These are phyloP conservation scores for Oeneis ivallda DNA, from an alignment of 2,888 invertebrate species.

Conservation along the genomic window DNA sequence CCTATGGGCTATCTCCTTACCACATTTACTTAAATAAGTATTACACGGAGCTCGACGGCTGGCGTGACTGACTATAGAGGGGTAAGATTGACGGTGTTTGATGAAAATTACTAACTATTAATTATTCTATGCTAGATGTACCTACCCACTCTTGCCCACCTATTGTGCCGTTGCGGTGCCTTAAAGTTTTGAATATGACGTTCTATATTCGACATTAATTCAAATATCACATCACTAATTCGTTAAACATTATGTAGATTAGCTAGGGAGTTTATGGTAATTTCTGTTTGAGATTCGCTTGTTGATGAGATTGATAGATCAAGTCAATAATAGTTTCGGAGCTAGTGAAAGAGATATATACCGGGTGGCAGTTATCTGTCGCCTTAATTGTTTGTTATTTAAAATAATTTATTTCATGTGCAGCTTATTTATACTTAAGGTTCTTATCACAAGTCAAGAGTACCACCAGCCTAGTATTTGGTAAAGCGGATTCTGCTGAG, in stretches of 20 bases:
- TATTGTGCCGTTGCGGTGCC: constrained; percentile 33
- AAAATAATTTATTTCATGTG: too few species aligned
- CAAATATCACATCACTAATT: constrained; percentile 25
- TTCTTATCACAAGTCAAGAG: too few species aligned
- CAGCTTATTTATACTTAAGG: too few species aligned
- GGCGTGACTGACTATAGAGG: constrained; percentile 30
- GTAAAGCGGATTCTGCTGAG: too few species aligned
- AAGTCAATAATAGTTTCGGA: too few species aligned
- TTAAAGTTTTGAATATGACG: constrained; percentile 14
- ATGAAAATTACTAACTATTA: neutral
- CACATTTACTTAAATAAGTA: constrained; percentile 32
- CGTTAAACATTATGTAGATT: constrained; percentile 7
- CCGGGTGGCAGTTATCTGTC: too few species aligned
- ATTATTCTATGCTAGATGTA: constrained; percentile 17
- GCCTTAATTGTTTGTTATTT: too few species aligned
- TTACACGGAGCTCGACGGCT: constrained; percentile 15
- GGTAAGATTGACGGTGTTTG: constrained; percentile 23
- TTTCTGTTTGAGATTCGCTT: too few species aligned
- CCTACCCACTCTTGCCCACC: constrained; percentile 26
- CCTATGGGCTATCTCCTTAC: constrained; percentile 46
- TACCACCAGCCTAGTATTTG: too few species aligned
- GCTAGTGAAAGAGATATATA: too few species aligned
- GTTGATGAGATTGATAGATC: too few species aligned
- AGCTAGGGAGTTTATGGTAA: too few species aligned
- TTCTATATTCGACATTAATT: constrained; percentile 27